Evolutionary conservation across 2,113 vertebrate species (phyloP), one percentile per base, ranked within the genome.

Genomic region (Diphyllodes magnificus): DNA sequence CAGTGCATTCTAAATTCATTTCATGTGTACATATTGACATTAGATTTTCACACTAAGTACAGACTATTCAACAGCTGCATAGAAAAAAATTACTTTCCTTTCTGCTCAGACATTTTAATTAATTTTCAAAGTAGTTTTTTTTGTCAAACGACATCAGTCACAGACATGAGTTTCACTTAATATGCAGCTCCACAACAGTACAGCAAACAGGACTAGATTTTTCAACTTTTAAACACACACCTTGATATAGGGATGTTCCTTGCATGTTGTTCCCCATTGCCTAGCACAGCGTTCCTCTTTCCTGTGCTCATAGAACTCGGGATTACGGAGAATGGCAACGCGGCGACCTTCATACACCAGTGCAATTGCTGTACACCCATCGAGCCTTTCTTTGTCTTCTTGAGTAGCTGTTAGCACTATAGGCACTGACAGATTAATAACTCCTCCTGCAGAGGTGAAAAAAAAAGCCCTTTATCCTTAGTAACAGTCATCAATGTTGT

Each of bases 211-310:
- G 42, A 70, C 5, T 39, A 69, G 18, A 45, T 35, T 49, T 61
- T 61, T 53, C 63, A 42, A 17, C 51, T 75, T 86, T 73, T 53
- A 82, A 49, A 53, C 28, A 88, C 86, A 73, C 9, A 99, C 99
- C 99, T 99, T 99, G 95, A 99, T 99, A 92, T 99, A 99, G 6
- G 99, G 99, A 92, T 99, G 99, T 24, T 98, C 99, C 94, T 98
- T 99, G 98, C 99, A 99, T 1, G 98, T 99, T 0, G 99, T 99
- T 56, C 99, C 99, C 99, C 99, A 99, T 61, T 99, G 99, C 54
- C 99, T 97, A 59, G 99, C 99, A 80, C 99, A 99, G 40, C 99
- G 99, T 42, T 99, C 99, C 88, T 99, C 99, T 85, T 99, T 99
- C 94, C 99, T 98, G 90, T 99, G 99, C 81, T 99, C 99, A 0